phyloP scores from a whole-genome alignment of 2,113 vertebrate genomes.

The Aphelocoma coerulescens region DNA sequence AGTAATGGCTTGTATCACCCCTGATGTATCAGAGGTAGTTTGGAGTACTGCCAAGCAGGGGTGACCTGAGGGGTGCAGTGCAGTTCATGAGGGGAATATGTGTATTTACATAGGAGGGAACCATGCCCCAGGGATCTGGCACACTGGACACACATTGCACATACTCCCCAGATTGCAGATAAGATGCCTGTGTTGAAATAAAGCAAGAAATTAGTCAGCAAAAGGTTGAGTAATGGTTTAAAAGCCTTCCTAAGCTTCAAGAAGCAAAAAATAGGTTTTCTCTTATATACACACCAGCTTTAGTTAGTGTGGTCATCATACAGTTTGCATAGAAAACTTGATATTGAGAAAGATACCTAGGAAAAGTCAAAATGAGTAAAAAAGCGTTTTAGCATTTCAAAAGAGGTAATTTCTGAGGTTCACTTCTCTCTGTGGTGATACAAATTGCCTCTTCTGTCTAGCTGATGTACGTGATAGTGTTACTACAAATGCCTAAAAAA shows the following conservation, averaged over 20 bases:
- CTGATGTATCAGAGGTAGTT: accelerated
- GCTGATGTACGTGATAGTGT: accelerated
- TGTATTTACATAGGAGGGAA: neutral
- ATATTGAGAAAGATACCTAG: neutral
- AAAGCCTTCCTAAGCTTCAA: neutral
- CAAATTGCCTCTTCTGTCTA: neutral
- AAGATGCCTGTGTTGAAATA: neutral
- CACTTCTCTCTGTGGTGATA: neutral
- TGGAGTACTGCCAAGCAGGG: neutral
- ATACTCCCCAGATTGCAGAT: accelerated
- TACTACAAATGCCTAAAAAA: no score
- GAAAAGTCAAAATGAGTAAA: neutral
- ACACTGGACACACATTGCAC: accelerated
- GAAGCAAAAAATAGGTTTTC: neutral
- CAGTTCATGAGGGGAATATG: neutral
- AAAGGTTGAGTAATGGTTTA: neutral
- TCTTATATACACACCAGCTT: neutral
- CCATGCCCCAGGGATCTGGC: neutral
- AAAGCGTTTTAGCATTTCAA: neutral
- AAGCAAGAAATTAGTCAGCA: neutral
- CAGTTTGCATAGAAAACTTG: neutral
- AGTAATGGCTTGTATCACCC: neutral
- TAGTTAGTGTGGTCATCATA: neutral
- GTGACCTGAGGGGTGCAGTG: no score
- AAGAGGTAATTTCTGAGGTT: neutral